Evolutionary conservation across 2,113 vertebrate species (phyloP).

Genomic region (Syngnathoides biaculeatus): DNA sequence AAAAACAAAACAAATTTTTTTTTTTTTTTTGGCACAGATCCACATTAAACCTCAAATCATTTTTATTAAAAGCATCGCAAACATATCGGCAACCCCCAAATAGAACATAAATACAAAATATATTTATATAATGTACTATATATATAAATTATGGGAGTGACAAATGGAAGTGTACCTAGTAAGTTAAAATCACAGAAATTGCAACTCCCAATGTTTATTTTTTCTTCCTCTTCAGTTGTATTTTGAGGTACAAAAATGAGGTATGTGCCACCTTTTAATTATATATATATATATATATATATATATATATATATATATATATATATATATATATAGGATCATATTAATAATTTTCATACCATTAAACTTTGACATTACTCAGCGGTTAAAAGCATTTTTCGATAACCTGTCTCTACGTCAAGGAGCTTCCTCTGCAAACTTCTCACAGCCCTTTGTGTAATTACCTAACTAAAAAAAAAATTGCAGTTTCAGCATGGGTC

Average conservation of each 20-base stretch:
- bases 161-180: constrained; percentile 51
- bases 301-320: neutral
- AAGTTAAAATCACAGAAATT: constrained; percentile 49
- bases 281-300: neutral
- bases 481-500: neutral
- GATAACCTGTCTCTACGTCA: neutral
- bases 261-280: constrained; percentile 32
- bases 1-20: neutral
- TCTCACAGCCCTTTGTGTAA: neutral
- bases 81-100: constrained; percentile 54
- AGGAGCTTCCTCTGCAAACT: neutral
- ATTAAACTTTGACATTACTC: constrained; percentile 6
- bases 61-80: constrained; percentile 75
- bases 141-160: constrained; percentile 70
- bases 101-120: constrained; percentile 77
- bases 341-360: constrained; percentile 18
- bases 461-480: neutral
- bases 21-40: no score
- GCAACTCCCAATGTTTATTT: constrained; percentile 42
- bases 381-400: neutral
- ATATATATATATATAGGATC: neutral
- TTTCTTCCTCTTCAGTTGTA: neutral
- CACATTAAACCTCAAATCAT: constrained; percentile 49
- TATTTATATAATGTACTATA: constrained; percentile 60
- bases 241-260: constrained; percentile 58